phyloP scores from a whole-genome alignment of 2,888 invertebrate species.

The Pyrrhia umbra region DNA sequence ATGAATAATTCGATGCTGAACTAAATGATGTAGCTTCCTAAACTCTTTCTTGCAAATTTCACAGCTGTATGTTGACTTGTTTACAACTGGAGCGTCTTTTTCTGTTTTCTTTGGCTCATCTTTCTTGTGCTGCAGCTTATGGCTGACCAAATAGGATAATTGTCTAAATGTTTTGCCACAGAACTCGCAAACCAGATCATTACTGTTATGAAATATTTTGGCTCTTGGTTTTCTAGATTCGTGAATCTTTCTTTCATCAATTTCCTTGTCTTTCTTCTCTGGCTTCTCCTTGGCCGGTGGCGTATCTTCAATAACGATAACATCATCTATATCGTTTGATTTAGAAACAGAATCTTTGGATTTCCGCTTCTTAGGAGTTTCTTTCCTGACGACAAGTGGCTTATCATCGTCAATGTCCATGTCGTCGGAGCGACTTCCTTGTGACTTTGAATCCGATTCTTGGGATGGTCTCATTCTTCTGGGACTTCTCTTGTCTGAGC shows the following conservation, averaged over 20 bases:
- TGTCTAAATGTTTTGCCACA: constrained; percentile 88
- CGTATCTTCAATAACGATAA: constrained; percentile 79
- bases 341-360: constrained; percentile 73
- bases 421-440: constrained; percentile 74
- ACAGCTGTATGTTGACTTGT: constrained; percentile 79
- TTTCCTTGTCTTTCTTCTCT: constrained; percentile 57
- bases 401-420: constrained; percentile 73
- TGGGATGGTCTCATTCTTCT: constrained; percentile 74
- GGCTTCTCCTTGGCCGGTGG: constrained; percentile 70
- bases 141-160: constrained; percentile 83
- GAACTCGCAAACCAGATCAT: constrained; percentile 81
- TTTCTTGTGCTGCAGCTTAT: constrained; percentile 82
- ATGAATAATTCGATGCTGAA: constrained; percentile 85
- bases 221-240: constrained; percentile 69
- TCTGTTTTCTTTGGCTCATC: constrained; percentile 73
- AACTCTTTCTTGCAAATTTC: constrained; percentile 87
- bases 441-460: constrained; percentile 76
- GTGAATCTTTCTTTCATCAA: constrained; percentile 66
- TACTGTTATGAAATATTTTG: constrained; percentile 59
- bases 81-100: constrained; percentile 57
- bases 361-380: constrained; percentile 71
- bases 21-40: constrained; percentile 86
- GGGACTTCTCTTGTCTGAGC: constrained; percentile 80
- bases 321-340: constrained; percentile 71
- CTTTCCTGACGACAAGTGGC: constrained; percentile 59